Conservation (phyloP, 1,140 invertebrate genomes). For the Lerema accius region DNA sequence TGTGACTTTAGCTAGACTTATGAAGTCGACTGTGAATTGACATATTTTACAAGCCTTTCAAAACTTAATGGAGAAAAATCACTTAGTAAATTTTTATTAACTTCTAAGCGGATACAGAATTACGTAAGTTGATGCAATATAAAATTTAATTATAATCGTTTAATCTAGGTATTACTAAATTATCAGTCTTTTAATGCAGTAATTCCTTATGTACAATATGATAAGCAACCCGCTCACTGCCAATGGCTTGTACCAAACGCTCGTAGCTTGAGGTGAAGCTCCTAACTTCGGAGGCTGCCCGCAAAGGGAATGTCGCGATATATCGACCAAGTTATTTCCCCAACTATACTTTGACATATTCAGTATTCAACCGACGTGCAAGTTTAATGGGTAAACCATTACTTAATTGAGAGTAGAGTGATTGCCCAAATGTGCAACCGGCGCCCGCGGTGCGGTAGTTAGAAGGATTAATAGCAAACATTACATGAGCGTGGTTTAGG, state of each 20-base stretch:
- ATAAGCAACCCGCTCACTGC: conserved; percentile 1
- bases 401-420: conserved; percentile 39
- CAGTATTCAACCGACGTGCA: conserved; percentile 36
- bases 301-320: conserved; percentile 46
- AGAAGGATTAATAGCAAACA: conserved; percentile 28
- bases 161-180: too few species aligned
- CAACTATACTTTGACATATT: conserved; percentile 44
- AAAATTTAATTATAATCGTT: too few species aligned
- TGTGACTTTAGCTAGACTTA: too few species aligned
- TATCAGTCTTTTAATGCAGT: too few species aligned
- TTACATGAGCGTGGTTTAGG: conserved; percentile 1
- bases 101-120: too few species aligned
- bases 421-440: conserved; percentile 26
- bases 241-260: conserved; percentile 1
- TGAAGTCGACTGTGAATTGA: too few species aligned
- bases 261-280: conserved; percentile 35
- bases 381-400: conserved; percentile 40
- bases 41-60: too few species aligned
- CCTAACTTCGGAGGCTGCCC: conserved; percentile 39
- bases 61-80: too few species aligned
- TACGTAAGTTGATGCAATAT: too few species aligned
- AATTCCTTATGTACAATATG: too few species aligned
- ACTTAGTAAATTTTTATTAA: too few species aligned
- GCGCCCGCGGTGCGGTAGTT: not conserved
- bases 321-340: conserved; percentile 42